Percentiles rank a stretch among this genome's conserved stretches.
These are phyloP conservation scores for Rhinolophus ferrumequinum DNA, from an alignment of 2,113 vertebrate species.

Conservation along the genomic window DNA sequence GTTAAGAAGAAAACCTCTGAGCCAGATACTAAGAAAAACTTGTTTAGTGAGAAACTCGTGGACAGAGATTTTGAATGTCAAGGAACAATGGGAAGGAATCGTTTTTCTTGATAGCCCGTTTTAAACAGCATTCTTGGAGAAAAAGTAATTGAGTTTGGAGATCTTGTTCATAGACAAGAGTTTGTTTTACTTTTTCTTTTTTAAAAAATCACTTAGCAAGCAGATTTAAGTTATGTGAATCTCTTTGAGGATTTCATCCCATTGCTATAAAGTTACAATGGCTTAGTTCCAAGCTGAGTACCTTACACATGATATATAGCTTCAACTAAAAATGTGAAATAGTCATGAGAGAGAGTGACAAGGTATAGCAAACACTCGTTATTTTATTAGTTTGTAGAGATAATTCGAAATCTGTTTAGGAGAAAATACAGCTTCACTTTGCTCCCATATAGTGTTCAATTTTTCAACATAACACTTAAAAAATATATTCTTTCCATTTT, in stretches of 20 bases:
- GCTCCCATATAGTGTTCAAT: background rate
- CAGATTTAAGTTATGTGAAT: conserved; percentile 55
- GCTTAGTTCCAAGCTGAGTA: conserved; percentile 56
- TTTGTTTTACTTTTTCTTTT: conserved; percentile 52
- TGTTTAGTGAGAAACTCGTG: background rate
- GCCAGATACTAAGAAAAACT: background rate
- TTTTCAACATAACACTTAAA: conserved; percentile 5
- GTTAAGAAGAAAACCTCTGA: background rate
- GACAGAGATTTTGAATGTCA: conserved; percentile 24
- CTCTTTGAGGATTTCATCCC: conserved; percentile 72
- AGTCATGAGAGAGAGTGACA: conserved; percentile 43
- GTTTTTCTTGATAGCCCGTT: conserved; percentile 22
- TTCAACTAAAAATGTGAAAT: conserved; percentile 66
- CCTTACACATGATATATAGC: conserved; percentile 43
- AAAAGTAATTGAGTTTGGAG: conserved; percentile 55
- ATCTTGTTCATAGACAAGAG: conserved; percentile 51
- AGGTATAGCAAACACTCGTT: conserved; percentile 21
- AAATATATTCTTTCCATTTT: background rate
- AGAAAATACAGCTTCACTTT: conserved; percentile 24
- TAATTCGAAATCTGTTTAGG: background rate
- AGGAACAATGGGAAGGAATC: background rate
- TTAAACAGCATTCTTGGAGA: conserved; percentile 53
- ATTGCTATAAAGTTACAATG: conserved; percentile 65
- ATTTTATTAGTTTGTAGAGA: background rate
- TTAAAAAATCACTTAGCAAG: conserved; percentile 31